These are phyloP conservation scores for Auanema sp. DNA, from an alignment of 2,888 invertebrate species.

Conservation along the genomic window DNA sequence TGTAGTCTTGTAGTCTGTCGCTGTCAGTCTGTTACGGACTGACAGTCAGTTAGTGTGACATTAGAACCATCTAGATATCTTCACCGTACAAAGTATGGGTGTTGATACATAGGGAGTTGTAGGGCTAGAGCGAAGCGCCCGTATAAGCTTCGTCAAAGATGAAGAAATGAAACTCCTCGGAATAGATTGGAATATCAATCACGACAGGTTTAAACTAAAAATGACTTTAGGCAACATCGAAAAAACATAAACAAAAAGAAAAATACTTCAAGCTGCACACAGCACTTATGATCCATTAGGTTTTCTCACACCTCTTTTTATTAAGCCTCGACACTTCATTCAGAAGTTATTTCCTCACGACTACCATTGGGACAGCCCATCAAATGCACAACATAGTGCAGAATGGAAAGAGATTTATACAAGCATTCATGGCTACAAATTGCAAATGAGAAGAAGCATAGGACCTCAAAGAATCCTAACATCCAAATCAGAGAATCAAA, in stretches of 20 bases:
- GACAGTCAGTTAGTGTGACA: too few relatives aligned
- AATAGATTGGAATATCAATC: too few relatives aligned
- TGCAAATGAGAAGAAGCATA: not conserved
- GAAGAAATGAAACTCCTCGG: not conserved
- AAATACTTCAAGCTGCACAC: not conserved
- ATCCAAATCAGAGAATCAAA: too few relatives aligned
- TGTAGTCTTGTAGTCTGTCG: not conserved
- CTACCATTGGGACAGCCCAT: not conserved
- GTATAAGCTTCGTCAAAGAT: not conserved
- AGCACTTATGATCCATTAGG: not conserved
- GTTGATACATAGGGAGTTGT: too few relatives aligned
- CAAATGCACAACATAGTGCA: not conserved
- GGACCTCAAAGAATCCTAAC: too few relatives aligned
- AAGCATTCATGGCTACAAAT: constrained; percentile 2
- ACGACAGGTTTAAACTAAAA: too few relatives aligned
- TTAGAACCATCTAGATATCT: too few relatives aligned
- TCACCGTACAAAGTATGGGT: not conserved
- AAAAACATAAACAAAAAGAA: not conserved
- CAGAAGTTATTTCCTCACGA: not conserved
- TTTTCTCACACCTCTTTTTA: not conserved
- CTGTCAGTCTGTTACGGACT: not conserved
- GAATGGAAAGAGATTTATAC: constrained; percentile 13
- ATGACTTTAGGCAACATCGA: too few relatives aligned
- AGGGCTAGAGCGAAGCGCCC: too few relatives aligned
- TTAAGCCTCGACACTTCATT: not conserved